Evolutionary conservation across 2,113 vertebrate genomes (phyloP).

Genomic region (Regulus satrapa): DNA sequence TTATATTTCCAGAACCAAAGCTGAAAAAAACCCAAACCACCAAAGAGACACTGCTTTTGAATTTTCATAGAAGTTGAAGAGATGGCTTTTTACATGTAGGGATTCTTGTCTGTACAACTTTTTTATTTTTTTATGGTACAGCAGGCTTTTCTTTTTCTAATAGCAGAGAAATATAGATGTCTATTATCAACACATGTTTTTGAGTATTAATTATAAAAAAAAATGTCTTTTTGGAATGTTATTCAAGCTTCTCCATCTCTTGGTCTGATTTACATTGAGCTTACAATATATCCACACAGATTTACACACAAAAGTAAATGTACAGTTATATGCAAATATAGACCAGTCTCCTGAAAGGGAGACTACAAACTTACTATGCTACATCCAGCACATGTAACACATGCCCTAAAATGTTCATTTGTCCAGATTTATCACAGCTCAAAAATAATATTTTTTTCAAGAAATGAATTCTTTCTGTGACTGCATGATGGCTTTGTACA

Average conservation of each 20-base stretch:
- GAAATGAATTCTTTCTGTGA: neutral
- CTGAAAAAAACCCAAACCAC: neutral
- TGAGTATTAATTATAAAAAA: neutral
- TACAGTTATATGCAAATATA: neutral
- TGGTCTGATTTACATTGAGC: neutral
- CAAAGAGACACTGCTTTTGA: neutral
- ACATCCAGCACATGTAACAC: neutral
- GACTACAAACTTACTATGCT: neutral
- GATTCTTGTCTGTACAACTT: neutral
- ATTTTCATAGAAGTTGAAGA: neutral
- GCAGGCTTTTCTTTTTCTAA: neutral
- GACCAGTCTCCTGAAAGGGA: neutral
- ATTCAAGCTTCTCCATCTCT: neutral
- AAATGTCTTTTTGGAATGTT: neutral
- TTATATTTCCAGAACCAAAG: neutral
- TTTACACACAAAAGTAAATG: neutral
- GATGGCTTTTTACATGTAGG: neutral
- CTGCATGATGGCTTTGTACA: neutral
- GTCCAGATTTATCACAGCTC: neutral
- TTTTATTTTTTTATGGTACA: neutral
- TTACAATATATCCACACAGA: neutral
- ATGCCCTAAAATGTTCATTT: neutral
- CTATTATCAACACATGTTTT: neutral
- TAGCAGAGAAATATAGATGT: neutral
- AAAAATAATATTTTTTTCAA: neutral